Base-by-base conservation (phyloP, 2,888 invertebrate species). In the Acronicta alni region DNA sequence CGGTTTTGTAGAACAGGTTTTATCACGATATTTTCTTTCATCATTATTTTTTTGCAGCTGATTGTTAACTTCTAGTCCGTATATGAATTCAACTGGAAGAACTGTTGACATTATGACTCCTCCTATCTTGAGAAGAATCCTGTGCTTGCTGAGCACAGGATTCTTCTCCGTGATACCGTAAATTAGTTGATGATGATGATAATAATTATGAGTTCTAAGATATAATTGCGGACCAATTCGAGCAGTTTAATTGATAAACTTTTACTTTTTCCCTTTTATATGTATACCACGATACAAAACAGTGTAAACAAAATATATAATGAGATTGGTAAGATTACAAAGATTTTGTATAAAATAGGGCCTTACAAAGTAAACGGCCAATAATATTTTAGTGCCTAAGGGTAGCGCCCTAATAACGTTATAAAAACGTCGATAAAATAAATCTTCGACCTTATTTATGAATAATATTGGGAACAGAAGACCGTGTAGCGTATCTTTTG, bases 341-440 rank as follows among this genome's bases (percentile, higher is more conserved):
- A 70, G 62, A 61, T 56, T 72, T 56, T 51, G 16, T 71, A 72
- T 70, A 70, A 75, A 74, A 75, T 60, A 72, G 65, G 62, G 58
- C 72, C 64, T 64, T 61, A 26, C 45, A 67, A 75, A 72, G 70
- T 70, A 55, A 66, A 75, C 67, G 38, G 59, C 57, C 55, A 72
- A 75, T 75, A 75, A 67, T 64, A 60, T 75, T 75, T 75, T 75
- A 75, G 61, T 59, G 63, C 70, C 63, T 14, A 10, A 60, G 75
- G 75, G 70, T 55, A 52, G 61, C 30, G 43, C 64, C 64, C 52
- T 75, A 75, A 75, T 75, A 75, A 67, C 48, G 64, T 58, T 60
- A 67, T 70, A 70, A 71, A 75, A 75, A 71, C 53, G 54, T 73
- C 76, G 70, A 75, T 75, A 65, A 67, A 75, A 57, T 63, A 30